These are phyloP conservation scores for Rotaria socialis DNA, from an alignment of 2,888 invertebrate genomes.

Conservation along the genomic window DNA sequence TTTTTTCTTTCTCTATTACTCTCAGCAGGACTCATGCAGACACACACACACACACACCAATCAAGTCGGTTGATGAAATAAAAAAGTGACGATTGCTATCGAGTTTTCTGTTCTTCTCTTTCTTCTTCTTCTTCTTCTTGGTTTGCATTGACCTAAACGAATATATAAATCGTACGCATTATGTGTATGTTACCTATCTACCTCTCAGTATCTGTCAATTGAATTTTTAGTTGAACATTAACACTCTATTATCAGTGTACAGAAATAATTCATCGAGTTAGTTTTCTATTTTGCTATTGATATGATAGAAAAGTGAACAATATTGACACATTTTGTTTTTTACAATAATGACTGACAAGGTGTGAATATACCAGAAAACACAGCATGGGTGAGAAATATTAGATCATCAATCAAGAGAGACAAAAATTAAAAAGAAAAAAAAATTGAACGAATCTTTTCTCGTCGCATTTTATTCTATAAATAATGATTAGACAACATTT, in stretches of 20 bases:
- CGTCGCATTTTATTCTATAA: not conserved
- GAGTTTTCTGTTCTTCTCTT: slow-evolving; percentile 8
- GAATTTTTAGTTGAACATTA: slow-evolving; percentile 13
- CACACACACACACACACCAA: not conserved
- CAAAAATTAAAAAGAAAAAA: not conserved
- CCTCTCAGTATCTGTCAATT: not conserved
- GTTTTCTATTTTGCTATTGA: not conserved
- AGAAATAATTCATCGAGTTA: not conserved
- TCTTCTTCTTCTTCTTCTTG: not conserved
- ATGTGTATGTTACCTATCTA: not conserved
- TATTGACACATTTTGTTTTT: slow-evolving; percentile 29
- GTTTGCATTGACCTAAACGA: not conserved
- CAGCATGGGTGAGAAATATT: slow-evolving; percentile 11
- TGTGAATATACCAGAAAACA: not conserved
- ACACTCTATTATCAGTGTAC: slow-evolving; percentile 16
- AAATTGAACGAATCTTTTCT: not conserved
- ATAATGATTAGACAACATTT: not conserved
- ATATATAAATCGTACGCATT: not conserved
- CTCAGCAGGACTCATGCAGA: not conserved
- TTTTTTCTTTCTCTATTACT: not conserved
- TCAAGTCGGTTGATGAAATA: slow-evolving; percentile 3
- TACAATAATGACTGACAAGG: slow-evolving; percentile 21
- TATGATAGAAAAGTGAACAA: not conserved
- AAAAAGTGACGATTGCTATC: slow-evolving; percentile 16
- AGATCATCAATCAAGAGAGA: not conserved